Evolutionary conservation across 2,797 vertebrate genomes (phyloP).

Genomic region (Bradypodion pumilum): DNA sequence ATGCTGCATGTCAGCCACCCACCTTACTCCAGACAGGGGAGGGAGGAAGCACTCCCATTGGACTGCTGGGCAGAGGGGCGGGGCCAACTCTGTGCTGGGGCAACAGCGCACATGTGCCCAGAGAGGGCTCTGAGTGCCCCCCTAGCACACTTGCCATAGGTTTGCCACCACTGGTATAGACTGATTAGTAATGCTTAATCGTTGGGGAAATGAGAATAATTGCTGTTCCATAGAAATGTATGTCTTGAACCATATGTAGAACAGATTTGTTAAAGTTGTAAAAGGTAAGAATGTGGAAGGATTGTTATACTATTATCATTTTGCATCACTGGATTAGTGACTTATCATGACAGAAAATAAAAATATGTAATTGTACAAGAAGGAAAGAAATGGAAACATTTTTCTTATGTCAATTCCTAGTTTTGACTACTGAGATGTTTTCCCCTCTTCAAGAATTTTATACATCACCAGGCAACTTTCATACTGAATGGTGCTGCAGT

Average conservation of each 20-base stretch:
- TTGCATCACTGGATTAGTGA: conserved; percentile 23
- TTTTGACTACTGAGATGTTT: neutral
- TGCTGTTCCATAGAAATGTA: conserved; percentile 9
- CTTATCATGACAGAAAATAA: neutral
- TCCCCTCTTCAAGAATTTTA: neutral
- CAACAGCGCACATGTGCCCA: too few species aligned
- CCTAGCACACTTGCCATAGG: too few species aligned
- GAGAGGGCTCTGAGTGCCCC: too few species aligned
- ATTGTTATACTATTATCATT: conserved; percentile 27
- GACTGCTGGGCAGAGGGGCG: too few species aligned
- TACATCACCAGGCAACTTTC: fast-evolving
- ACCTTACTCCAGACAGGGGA: too few species aligned
- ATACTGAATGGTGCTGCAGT: neutral
- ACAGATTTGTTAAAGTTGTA: conserved; percentile 1
- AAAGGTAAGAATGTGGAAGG: neutral
- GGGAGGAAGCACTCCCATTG: too few species aligned
- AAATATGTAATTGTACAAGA: neutral
- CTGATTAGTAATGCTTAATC: neutral
- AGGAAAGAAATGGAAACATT: neutral
- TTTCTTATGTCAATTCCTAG: neutral
- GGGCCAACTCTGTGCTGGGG: too few species aligned
- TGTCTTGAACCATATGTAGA: conserved; percentile 8
- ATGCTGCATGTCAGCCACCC: too few species aligned
- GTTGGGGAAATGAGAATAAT: neutral
- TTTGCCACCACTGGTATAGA: too few species aligned